Base-by-base conservation (phyloP, 2,888 invertebrate genomes). In the Helobdella robusta region DNA sequence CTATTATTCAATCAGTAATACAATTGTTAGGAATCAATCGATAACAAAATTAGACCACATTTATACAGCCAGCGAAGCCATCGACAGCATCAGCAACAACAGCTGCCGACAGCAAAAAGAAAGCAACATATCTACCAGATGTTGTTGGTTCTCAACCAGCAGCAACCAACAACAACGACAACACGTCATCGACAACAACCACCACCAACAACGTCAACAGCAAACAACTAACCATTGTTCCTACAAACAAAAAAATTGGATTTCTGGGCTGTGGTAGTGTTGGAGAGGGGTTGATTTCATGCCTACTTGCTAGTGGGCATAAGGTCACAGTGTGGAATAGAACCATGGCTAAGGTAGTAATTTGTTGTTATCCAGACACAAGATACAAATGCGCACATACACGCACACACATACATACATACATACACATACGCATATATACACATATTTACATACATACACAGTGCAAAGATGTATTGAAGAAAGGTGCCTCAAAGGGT, bases 401-500 rank as follows among this genome's bases (percentile, higher is more conserved):
- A n/a, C n/a, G n/a, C n/a, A n/a, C n/a, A n/a, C n/a, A n/a, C n/a
- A n/a, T n/a, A n/a, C n/a, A n/a, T n/a, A n/a, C n/a, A n/a, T n/a
- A n/a, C n/a, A n/a, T n/a, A n/a, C n/a, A n/a, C n/a, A n/a, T n/a
- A n/a, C n/a, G n/a, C n/a, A n/a, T n/a, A n/a, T n/a, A n/a, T n/a
- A n/a, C n/a, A n/a, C n/a, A n/a, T n/a, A n/a, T n/a, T n/a, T n/a
- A n/a, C n/a, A n/a, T n/a, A n/a, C 6, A 23, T 52, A 52, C 28
- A 15, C 62, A 62, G 62, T 62, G 62, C 62, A 62, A 62, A n/a
- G 32, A 61, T 23, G 32, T 62, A n/a, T 30, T 32, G 20, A 44
- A 40, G 48, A 62, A 50, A 28, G 62, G 62, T n/a, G 62, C 62
- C 0, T 20, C 23, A 28, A 62, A 62, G 44, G 30, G 62, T n/a